Evolutionary conservation across 1,140 invertebrate genomes (phyloP).

Genomic region (Episyrphus balteatus): DNA sequence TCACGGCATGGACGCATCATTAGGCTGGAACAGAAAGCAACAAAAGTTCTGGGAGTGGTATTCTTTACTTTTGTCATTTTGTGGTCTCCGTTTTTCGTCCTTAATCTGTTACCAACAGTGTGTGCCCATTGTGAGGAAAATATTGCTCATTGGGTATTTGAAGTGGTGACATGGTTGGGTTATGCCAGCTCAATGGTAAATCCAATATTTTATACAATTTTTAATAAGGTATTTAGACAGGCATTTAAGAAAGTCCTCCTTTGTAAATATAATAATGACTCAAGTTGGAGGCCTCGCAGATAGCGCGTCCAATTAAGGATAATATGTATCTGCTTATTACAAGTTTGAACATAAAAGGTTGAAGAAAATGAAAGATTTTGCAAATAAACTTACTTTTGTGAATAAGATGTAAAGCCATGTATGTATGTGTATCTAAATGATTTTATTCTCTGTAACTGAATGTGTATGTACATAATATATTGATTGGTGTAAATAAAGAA

Average conservation of each 20-base stretch:
- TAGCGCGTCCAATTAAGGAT: too few relatives aligned
- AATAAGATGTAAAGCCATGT: too few relatives aligned
- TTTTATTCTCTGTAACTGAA: too few relatives aligned
- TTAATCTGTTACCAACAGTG: slow-evolving; percentile 70
- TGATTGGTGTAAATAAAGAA: too few relatives aligned
- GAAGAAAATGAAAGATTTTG: too few relatives aligned
- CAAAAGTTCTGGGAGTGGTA: slow-evolving; percentile 85
- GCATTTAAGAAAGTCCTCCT: slow-evolving; percentile 81
- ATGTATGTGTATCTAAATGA: too few relatives aligned
- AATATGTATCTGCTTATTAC: too few relatives aligned
- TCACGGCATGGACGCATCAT: slow-evolving; percentile 71
- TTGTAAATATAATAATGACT: slow-evolving; percentile 55
- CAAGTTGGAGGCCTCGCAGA: slow-evolving; percentile 42
- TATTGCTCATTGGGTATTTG: slow-evolving; percentile 66
- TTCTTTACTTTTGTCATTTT: slow-evolving; percentile 89
- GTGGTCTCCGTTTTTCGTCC: slow-evolving; percentile 88
- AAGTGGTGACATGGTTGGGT: slow-evolving; percentile 81
- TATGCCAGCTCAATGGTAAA: slow-evolving; percentile 90
- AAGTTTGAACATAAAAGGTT: too few relatives aligned
- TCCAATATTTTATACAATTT: slow-evolving; percentile 89
- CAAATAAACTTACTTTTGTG: too few relatives aligned
- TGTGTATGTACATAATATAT: too few relatives aligned
- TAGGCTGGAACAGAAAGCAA: slow-evolving; percentile 80
- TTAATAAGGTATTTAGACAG: slow-evolving; percentile 85
- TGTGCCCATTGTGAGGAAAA: slow-evolving; percentile 64